A percentile compares a stretch with the other conserved stretches of the same genome.
Conservation (phyloP, 2,797 vertebrate species). For the Naso thynnoides region DNA sequence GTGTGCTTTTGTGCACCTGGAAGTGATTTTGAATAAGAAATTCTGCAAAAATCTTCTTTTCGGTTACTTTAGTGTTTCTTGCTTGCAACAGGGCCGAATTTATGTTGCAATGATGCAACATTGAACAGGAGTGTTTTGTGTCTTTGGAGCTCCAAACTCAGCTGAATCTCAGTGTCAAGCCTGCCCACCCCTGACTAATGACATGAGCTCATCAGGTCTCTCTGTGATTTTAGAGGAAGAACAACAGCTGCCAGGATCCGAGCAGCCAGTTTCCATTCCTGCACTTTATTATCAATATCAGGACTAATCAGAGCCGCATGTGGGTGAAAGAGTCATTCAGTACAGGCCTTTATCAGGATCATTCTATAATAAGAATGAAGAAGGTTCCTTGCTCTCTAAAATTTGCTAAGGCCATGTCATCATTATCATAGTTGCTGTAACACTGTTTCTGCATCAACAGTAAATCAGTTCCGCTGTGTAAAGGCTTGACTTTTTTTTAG, state of each 20-base stretch:
- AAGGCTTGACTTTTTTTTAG: conserved; percentile 28
- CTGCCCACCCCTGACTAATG: conserved; percentile 62
- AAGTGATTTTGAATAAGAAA: conserved; percentile 14
- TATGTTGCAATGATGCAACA: background rate
- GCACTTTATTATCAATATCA: conserved; percentile 74
- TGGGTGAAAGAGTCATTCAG: conserved; percentile 62
- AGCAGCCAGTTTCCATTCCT: conserved; percentile 67
- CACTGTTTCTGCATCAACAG: conserved; percentile 56
- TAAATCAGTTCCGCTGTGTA: conserved; percentile 36
- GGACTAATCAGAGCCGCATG: conserved; percentile 73
- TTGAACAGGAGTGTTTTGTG: conserved; percentile 51
- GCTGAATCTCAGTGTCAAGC: conserved; percentile 50
- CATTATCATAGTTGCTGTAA: conserved; percentile 15
- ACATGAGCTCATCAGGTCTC: conserved; percentile 73
- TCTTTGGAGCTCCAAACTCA: conserved; percentile 24
- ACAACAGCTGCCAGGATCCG: conserved; percentile 65
- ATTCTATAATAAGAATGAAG: conserved; percentile 22
- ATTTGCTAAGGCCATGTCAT: conserved; percentile 31
- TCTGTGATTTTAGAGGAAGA: conserved; percentile 63
- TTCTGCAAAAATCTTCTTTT: conserved; percentile 17
- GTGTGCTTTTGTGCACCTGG: conserved; percentile 17
- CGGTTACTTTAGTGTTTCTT: background rate
- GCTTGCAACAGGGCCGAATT: background rate
- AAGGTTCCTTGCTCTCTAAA: conserved; percentile 22
- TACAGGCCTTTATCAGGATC: conserved; percentile 41